phyloP scores from a whole-genome alignment of 2,113 vertebrate species.

The Tauraco erythrolophus region DNA sequence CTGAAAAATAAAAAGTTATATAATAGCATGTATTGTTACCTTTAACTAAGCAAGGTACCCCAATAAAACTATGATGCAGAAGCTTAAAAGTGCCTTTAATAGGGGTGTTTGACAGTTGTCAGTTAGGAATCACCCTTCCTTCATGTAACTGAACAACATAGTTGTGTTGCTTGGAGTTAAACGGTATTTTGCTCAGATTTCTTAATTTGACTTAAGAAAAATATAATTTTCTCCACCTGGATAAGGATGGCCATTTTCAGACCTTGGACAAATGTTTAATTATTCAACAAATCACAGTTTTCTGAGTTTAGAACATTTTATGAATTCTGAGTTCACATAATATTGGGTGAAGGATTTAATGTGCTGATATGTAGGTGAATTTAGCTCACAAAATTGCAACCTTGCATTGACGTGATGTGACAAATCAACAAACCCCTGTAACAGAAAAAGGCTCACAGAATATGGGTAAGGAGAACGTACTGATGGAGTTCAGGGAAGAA shows the following conservation, averaged over 20 bases:
- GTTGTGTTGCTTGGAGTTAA: background rate
- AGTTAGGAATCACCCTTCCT: background rate
- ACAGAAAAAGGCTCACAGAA: background rate
- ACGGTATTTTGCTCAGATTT: background rate
- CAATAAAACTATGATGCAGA: background rate
- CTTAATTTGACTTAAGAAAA: background rate
- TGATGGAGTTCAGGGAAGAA: background rate
- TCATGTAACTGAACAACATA: background rate
- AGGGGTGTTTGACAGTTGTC: background rate
- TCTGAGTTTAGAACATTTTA: background rate
- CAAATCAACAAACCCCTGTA: background rate
- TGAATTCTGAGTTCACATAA: background rate
- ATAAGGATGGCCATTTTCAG: background rate
- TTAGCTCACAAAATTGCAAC: background rate
- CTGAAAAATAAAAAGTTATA: background rate
- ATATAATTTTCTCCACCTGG: background rate
- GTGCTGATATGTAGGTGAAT: background rate
- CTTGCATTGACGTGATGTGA: background rate
- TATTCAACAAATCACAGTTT: background rate
- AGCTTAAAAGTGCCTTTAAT: background rate
- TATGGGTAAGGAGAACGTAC: too few relatives aligned
- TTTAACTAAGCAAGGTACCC: background rate
- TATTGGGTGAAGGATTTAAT: background rate
- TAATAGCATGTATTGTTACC: background rate
- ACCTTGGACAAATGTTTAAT: background rate